Conservation (phyloP, 2,888 invertebrate species). For the Drosophila koepferae region DNA sequence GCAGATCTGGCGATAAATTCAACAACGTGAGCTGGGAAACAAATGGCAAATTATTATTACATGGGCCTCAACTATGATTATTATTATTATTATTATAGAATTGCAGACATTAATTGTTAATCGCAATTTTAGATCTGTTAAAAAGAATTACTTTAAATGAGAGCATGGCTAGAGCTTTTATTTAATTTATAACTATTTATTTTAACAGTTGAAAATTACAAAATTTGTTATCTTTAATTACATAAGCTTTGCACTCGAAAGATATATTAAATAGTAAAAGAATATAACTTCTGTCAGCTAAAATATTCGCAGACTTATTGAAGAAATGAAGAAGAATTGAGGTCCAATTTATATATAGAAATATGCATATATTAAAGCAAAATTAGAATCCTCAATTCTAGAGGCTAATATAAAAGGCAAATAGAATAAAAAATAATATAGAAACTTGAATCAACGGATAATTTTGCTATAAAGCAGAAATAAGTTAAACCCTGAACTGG, state of each 20-base stretch:
- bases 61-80: slow-evolving; percentile 5
- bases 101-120: background rate
- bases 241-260: background rate
- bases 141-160: background rate
- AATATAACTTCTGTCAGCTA: no score
- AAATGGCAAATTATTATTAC: slow-evolving; percentile 19
- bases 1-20: slow-evolving; percentile 30
- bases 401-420: background rate
- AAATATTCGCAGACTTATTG: no score
- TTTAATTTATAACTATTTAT: background rate
- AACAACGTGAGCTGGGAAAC: slow-evolving; percentile 8
- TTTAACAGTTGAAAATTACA: no score
- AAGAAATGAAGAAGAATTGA: background rate
- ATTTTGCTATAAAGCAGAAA: background rate
- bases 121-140: no score
- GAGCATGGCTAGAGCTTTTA: background rate
- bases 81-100: slow-evolving; percentile 2
- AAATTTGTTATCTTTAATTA: background rate
- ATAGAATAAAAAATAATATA: background rate
- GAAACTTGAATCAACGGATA: background rate
- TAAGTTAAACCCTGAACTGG: background rate
- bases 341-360: no score
- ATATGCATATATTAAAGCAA: no score
- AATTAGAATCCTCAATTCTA: no score
- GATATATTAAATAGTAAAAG: background rate